phyloP scores from a whole-genome alignment of 2,888 invertebrate species.

The Mesochorus sp. region DNA sequence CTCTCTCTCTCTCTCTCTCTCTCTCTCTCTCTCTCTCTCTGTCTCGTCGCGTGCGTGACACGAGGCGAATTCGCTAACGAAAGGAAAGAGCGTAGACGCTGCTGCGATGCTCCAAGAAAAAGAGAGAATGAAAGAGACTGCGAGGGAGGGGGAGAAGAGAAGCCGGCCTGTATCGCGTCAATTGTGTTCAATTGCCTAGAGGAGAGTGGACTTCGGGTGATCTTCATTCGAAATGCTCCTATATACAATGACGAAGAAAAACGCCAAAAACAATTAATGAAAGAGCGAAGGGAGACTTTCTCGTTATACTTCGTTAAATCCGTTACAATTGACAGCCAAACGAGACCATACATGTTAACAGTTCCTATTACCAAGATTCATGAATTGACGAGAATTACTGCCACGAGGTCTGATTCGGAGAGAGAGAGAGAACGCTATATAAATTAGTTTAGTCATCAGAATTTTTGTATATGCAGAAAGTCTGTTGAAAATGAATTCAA shows the following conservation, averaged over 20 bases:
- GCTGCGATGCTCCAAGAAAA: slow-evolving; percentile 15
- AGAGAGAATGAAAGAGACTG: slow-evolving; percentile 59
- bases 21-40: neutral
- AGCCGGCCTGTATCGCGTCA: slow-evolving; percentile 73
- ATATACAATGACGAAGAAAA: slow-evolving; percentile 39
- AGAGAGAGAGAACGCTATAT: slow-evolving; percentile 15
- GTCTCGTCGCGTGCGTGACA: slow-evolving; percentile 58
- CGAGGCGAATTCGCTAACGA: slow-evolving; percentile 34
- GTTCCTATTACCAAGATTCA: slow-evolving; percentile 28
- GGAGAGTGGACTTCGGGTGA: slow-evolving; percentile 23
- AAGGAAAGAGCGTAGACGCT: slow-evolving; percentile 11
- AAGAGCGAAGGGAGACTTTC: slow-evolving; percentile 23
- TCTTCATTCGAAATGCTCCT: neutral
- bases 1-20: neutral
- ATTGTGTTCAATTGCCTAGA: slow-evolving; percentile 77
- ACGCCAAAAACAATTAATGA: slow-evolving; percentile 40
- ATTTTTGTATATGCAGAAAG: too few species aligned
- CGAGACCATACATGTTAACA: neutral
- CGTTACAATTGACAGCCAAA: slow-evolving; percentile 13
- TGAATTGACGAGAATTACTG: slow-evolving; percentile 51
- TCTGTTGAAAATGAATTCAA: too few species aligned
- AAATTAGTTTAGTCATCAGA: too few species aligned
- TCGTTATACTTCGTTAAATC: slow-evolving; percentile 20
- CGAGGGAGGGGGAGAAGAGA: slow-evolving; percentile 66
- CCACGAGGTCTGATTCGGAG: slow-evolving; percentile 42